Evolutionary conservation across 2,888 invertebrate species (phyloP).

Genomic region (Cenopis cana): DNA sequence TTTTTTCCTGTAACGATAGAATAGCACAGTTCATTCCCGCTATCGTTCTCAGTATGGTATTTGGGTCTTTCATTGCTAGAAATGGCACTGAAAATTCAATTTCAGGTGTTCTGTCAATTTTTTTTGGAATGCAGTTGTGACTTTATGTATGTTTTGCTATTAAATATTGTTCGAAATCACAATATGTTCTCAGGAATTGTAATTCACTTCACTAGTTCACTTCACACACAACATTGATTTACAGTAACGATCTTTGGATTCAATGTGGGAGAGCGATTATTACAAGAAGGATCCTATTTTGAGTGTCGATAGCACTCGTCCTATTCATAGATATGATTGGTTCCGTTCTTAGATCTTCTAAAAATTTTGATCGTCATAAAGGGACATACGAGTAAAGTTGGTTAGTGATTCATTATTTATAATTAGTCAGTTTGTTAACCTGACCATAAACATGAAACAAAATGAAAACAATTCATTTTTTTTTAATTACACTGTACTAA

Average conservation of each 20-base stretch:
- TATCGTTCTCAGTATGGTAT: too few relatives aligned
- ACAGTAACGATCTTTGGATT: slow-evolving; percentile 69
- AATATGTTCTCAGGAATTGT: background rate
- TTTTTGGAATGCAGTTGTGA: too few relatives aligned
- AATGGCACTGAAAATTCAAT: too few relatives aligned
- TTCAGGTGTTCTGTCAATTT: too few relatives aligned
- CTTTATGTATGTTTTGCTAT: background rate
- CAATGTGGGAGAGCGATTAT: slow-evolving; percentile 73
- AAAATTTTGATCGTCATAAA: background rate
- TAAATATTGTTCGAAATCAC: background rate
- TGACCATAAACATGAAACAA: background rate
- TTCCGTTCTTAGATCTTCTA: slow-evolving; percentile 14
- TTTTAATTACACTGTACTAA: too few relatives aligned
- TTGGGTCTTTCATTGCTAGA: too few relatives aligned
- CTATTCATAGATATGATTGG: slow-evolving; percentile 31
- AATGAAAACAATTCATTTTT: background rate
- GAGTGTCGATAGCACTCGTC: slow-evolving; percentile 57
- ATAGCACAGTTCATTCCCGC: too few relatives aligned
- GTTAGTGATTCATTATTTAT: background rate
- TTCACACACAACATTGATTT: slow-evolving; percentile 61
- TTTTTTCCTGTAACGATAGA: too few relatives aligned
- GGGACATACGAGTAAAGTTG: background rate
- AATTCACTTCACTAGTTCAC: slow-evolving; percentile 29
- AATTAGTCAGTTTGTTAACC: background rate
- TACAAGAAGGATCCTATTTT: slow-evolving; percentile 68